Conservation (phyloP, 2,888 invertebrate species). For the Melitaea athalia region DNA sequence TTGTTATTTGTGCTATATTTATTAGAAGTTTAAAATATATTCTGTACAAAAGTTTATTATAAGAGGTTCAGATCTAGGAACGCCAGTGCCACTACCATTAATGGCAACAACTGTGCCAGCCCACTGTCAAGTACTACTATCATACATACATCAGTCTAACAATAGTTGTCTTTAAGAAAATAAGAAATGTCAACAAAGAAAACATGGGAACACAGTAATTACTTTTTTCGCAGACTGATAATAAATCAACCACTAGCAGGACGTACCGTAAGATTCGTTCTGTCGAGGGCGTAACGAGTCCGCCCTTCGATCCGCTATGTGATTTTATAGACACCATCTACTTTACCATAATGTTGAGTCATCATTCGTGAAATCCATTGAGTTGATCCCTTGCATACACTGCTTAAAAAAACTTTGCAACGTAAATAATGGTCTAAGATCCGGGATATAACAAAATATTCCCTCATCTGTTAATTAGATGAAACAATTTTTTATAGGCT, state of each 20-base stretch:
- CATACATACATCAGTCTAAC: not conserved
- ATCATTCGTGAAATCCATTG: constrained; percentile 44
- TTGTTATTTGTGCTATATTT: no score
- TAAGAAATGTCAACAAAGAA: constrained; percentile 2
- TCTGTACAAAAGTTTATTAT: no score
- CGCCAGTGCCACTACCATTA: no score
- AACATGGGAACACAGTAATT: constrained; percentile 35
- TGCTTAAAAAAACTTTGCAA: not conserved
- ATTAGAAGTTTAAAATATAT: no score
- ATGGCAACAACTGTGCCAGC: no score
- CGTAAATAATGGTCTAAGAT: no score
- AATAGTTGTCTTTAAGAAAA: not conserved
- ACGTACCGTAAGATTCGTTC: constrained; percentile 48
- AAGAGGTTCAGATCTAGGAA: no score
- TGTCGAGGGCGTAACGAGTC: constrained; percentile 54
- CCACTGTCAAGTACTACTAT: no score
- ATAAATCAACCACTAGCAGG: constrained; percentile 37
- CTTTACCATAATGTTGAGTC: constrained; percentile 33
- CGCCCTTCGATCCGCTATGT: constrained; percentile 50
- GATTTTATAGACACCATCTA: constrained; percentile 29
- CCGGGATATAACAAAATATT: no score
- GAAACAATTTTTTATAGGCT: no score
- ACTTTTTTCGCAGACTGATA: constrained; percentile 31
- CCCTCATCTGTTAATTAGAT: no score
- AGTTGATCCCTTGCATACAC: not conserved